Base-by-base conservation (phyloP, 2,113 vertebrate genomes). In the Phasianus colchicus region DNA sequence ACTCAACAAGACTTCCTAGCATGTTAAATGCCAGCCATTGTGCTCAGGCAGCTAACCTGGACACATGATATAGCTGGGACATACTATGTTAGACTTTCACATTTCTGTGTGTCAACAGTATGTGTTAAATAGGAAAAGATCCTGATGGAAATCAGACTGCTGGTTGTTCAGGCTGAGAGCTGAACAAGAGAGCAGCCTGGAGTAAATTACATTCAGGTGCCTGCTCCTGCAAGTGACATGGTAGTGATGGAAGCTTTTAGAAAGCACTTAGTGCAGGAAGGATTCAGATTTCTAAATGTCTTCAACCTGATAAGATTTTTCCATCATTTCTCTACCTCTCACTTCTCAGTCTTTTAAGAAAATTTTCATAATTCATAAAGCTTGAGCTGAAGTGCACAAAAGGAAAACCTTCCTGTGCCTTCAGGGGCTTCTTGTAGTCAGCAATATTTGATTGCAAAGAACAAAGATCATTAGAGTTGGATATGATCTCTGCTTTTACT, bases 151-250 rank as follows among this genome's bases (percentile, higher is more conserved):
- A 24, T 18, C 5, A 10, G n/a, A 0, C 25, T 54, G 38, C 30
- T 64, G 73, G 14, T 4, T 82, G 22, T n/a, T 34, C 30, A 18
- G 18, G 32, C 9, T 7, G 4, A 15, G 1, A 73, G 58, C 47
- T 22, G n/a, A 87, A 69, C 43, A 52, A 57, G 25, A 82, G 55
- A 75, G 78, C 77, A 73, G 50, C 16, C 20, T 60, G 65, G 38
- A 14, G n/a, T 0, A 1, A 66, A 30, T 25, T 30, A 32, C 0
- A 1, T 50, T 73, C 13, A 8, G 32, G 30, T 30, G 2, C 45
- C 50, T 75, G 60, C 45, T 74, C 34, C 50, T 85, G 79, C 22
- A 24, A 40, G 54, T 40, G 64, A 43, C 1, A 2, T 65, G 30
- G 27, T 38, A 4, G 0, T 14, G 20, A 5, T 11, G 45, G 45